A percentile compares a stretch with the other conserved stretches of the same genome.
Conservation (phyloP, 2,113 vertebrate genomes). For the Fukomys damarensis region DNA sequence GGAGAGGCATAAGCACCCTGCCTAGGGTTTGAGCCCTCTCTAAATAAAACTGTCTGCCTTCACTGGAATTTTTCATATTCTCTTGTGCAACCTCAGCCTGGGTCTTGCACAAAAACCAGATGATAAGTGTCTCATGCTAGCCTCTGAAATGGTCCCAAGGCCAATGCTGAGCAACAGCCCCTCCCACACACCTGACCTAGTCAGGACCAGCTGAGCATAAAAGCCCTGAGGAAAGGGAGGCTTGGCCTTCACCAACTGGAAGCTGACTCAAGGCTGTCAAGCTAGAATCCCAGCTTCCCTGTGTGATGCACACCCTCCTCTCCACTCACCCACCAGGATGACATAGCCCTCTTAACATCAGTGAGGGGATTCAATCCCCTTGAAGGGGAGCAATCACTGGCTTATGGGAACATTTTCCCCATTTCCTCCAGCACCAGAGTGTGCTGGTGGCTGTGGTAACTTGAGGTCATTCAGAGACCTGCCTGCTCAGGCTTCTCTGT, state of each 20-base stretch:
- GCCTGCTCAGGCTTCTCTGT: neutral
- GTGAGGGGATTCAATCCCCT: neutral
- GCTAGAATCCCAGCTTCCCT: neutral
- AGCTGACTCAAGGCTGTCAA: conserved; percentile 23
- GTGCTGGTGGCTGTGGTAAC: neutral
- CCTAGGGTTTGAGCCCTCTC: neutral
- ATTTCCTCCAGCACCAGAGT: neutral
- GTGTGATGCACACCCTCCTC: neutral
- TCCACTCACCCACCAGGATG: neutral
- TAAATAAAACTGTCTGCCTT: conserved; percentile 4
- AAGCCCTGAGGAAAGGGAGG: conserved; percentile 26
- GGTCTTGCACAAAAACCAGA: neutral
- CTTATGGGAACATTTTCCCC: neutral
- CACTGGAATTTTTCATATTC: conserved; percentile 4
- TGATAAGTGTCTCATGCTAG: neutral
- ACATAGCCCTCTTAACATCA: neutral
- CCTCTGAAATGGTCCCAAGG: conserved; percentile 30
- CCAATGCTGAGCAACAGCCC: neutral
- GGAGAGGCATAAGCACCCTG: neutral
- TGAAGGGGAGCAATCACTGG: neutral
- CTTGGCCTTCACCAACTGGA: neutral
- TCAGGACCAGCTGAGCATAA: neutral
- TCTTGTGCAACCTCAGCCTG: conserved; percentile 15
- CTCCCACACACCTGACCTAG: neutral
- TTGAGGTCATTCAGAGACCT: neutral